Evolutionary conservation across 2,797 vertebrate genomes (phyloP), one percentile per base, ranked within the genome.

Genomic region (Bryconaethiops microstoma): DNA sequence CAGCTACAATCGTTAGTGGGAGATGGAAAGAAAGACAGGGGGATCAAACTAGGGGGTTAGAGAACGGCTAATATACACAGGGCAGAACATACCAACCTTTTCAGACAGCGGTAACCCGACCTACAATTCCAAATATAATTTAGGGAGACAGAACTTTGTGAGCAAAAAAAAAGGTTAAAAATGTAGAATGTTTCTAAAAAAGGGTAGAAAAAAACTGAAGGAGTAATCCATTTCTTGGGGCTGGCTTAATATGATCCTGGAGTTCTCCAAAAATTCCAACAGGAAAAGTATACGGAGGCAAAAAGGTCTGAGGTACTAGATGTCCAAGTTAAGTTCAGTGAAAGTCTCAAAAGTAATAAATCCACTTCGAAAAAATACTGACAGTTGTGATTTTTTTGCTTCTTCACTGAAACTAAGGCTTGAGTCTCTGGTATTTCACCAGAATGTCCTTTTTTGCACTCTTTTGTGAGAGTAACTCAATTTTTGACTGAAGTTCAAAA

Each of bases 31-130:
- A 93, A 90, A 93, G 91, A 93, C 89, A 94, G 64, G 92, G 90
- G 95, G 94, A 94, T 95, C 93, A 96, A 91, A 97, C 96, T 96
- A 96, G 93, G 89, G 29, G 95, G 97, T 98, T 98, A 99, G 95
- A 97, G 93, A 96, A 96, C 95, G 95, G 93, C 97, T 98, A 96
- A 96, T 95, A 97, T 96, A 97, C 96, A 98, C 96, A 98, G 95
- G 97, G 97, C 97, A 99, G 97, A 95, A 95, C 96, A 99, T 99
- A 99, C 98, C 98, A 99, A 99, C 98, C 98, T 99, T 99, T 99
- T 98, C 94, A 96, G 96, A 97, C 96, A 98, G 97, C 96, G 95
- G 98, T 97, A 98, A 99, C 97, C 97, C 95, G 96, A 97, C 95
- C 97, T 98, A 99, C 96, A 96, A 97, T 97, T 96, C 97, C 98